A percentile compares a stretch with the other conserved stretches of the same genome.
Conservation (phyloP, 1,140 invertebrate species). For the Tribolium castaneum region DNA sequence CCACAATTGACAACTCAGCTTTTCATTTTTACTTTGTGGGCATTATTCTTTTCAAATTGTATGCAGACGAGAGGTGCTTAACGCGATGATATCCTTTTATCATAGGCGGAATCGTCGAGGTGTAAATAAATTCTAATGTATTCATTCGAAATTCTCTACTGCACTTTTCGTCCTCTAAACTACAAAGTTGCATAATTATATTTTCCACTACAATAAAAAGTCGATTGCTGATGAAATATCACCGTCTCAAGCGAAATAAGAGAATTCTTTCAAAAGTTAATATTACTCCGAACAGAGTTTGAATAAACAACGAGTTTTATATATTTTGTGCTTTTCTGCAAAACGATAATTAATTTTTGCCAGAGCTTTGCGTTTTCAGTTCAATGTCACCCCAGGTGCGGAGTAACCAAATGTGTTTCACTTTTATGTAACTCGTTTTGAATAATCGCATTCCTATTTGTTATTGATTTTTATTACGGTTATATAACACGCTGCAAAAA, state of each 20-base stretch:
- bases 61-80: conserved; percentile 5
- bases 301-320: background rate
- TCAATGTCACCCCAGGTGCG: background rate
- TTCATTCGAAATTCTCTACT: background rate
- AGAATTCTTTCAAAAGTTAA: background rate
- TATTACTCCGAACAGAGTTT: background rate
- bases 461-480: background rate
- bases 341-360: background rate
- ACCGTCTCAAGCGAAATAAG: background rate
- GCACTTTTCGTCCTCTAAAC: background rate
- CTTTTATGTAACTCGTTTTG: background rate
- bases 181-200: background rate
- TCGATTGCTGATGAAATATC: too few relatives aligned
- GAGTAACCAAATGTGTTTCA: background rate
- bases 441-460: background rate
- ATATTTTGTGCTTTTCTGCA: too few relatives aligned
- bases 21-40: conserved; percentile 45
- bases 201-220: background rate
- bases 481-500: background rate
- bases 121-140: background rate
- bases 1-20: conserved; percentile 52
- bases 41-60: conserved; percentile 23
- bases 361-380: background rate
- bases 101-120: background rate
- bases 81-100: conserved; percentile 4